Percentiles rank a stretch among this genome's conserved stretches.
Evolutionary conservation across 1,140 invertebrate species (phyloP).

Genomic region (Drosophila mauritiana): DNA sequence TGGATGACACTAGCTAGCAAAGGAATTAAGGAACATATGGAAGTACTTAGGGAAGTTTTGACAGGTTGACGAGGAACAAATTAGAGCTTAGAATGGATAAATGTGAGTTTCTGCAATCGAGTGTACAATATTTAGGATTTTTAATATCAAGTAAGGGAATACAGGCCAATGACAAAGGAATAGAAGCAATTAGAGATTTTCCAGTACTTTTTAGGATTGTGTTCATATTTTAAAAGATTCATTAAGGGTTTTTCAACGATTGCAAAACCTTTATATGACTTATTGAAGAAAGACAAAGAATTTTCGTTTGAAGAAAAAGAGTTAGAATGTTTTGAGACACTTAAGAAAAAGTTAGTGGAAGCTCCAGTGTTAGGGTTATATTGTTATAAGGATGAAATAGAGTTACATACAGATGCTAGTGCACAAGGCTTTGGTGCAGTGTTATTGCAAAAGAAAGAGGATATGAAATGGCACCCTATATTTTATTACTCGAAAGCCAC

Average conservation of each 20-base stretch:
- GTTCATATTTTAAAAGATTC: not conserved
- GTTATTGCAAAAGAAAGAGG: not conserved
- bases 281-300: too few relatives aligned
- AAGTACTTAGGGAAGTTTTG: too few relatives aligned
- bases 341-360: not conserved
- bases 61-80: too few relatives aligned
- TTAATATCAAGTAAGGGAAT: not conserved
- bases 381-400: not conserved
- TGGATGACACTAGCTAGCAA: too few relatives aligned
- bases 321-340: too few relatives aligned
- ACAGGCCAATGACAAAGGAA: too few relatives aligned
- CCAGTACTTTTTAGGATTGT: not conserved
- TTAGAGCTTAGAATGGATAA: not conserved
- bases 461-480: not conserved
- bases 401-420: not conserved
- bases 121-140: not conserved
- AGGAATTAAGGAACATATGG: too few relatives aligned
- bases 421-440: not conserved
- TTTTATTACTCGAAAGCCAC: too few relatives aligned
- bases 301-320: not conserved
- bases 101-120: not conserved
- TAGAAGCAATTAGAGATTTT: not conserved
- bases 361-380: not conserved
- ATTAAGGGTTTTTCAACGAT: too few relatives aligned
- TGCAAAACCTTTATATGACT: too few relatives aligned